Evolutionary conservation across 2,888 invertebrate species (phyloP), one percentile per base, ranked within the genome.

Genomic region (Melanophora roralis): DNA sequence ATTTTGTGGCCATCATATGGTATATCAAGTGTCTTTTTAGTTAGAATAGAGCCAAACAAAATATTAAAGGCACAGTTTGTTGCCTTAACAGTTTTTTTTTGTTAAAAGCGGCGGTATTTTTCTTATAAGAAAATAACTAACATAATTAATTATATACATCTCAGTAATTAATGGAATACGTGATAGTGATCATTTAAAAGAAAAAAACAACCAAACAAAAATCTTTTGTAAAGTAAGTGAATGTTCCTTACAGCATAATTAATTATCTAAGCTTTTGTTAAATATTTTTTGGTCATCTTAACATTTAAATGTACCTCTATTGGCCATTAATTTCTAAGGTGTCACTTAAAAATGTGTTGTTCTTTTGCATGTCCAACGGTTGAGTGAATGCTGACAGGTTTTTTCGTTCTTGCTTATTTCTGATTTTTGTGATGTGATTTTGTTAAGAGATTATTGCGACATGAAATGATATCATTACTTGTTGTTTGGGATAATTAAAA

Each of bases 131-230:
- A 65, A 51, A 51, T 16, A 51, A 45, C 16, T 49, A 75, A 59
- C 45, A 79, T 64, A 80, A 72, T 73, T 67, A 72, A 62, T 72
- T 68, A 80, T 68, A 72, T 27, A 51, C 68, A 80, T 73, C 51
- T 65, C 65, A 69, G 69, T 74, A 71, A 71, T 71, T 68, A 73
- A 73, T 76, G 68, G 68, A 68, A 73, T 73, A 73, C 68, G 76
- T 80, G 80, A 68, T 68, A 68, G 80, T 80, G 76, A 67, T 80
- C 53, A 21, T 68, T 62, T 65, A 27, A 40, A 59, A 23, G 40
- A 19, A 40, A 59, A 21, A 16, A 1, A 34, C 11, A 27, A 36
- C 53, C 53, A 23, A 38, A 49, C 2, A 27, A 27, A 27, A 3
- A 36, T 60, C 67, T 47, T 12, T 43, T 49, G 21, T 47, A 36